Evolutionary conservation across 2,888 invertebrate species (phyloP), one percentile per base, ranked within the genome.

Genomic region (Trissolcus japonicus): DNA sequence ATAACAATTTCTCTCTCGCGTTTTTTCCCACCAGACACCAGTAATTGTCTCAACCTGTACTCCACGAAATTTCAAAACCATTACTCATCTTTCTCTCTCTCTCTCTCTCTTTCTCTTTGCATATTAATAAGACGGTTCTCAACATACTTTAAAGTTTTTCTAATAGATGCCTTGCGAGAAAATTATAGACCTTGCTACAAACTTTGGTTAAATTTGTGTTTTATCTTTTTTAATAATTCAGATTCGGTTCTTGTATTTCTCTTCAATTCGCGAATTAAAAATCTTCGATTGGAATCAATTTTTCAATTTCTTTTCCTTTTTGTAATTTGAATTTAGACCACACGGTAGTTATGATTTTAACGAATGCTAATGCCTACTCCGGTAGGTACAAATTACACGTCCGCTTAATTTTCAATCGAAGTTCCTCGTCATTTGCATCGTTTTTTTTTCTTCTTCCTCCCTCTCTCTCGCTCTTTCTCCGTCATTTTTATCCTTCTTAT

Each of bases 41-140:
- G 35, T 35, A 35, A 35, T 35, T 35, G 35, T 35, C 46, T n/a
- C 46, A 46, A 46, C 46, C 46, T 16, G 29, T 50, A 21, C 51
- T 51, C 11, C 53, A 29, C 59, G 25, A 55, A 40, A 29, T 62
- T 62, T 57, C 62, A 54, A 54, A 67, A 14, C 9, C 62, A 43
- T 53, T 62, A 16, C 46, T 46, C 3, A 1, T 29, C 29, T 29
- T 6, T 29, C 6, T n/a, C 46, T n/a, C n/a, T n/a, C n/a, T n/a
- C n/a, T n/a, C n/a, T n/a, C n/a, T n/a, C n/a, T n/a, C n/a, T n/a
- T n/a, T n/a, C 46, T n/a, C 17, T 59, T 35, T 60, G 68, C 60
- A 68, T 68, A 60, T 68, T 68, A 68, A 68, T 68, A 54, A 61
- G 53, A 16, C 60, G 16, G 11, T 46, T 68, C 68, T 46, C 46